Base-by-base conservation (phyloP, 2,113 vertebrate species). In the Passerina amoena region DNA sequence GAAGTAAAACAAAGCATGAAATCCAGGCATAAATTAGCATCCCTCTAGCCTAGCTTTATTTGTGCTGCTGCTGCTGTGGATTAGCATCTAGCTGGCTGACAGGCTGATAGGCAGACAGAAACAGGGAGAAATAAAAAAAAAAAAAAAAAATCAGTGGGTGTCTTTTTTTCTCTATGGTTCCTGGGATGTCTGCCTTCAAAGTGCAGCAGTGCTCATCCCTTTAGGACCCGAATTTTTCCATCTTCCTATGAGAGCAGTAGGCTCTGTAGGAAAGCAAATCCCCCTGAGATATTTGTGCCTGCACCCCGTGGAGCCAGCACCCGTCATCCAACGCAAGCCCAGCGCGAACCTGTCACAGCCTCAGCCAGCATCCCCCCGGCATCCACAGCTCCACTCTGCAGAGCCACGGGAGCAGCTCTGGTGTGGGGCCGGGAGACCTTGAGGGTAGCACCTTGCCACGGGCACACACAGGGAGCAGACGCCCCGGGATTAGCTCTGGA, bases 1-100 rank as follows among this genome's bases (percentile, higher is more conserved):
- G 93, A 96, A 96, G 79, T 96, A 97, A 97, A 96, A 97, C 96
- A 94, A 91, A 95, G 87, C 96, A 94, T 86, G 89, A 97, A 89
- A 94, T 92, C 85, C 92, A 84, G 82, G 96, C 88, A 97, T 97
- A 97, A 97, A 97, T 94, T 96, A 97, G 96, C 94, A 96, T 95
- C 94, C 63, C 66, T 94, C 94, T 81, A 95, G 94, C 94, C 95
- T 96, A 95, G 92, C 86, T 87, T 94, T 93, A 90, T 96, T 92
- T 91, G 92, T 89, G 92, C 93, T 95, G 79, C 94, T 96, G 91
- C 95, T 97, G 95, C 82, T 82, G 83, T 57, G 92, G 95, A 96
- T 96, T 95, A 97, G 95, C 95, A 95, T 97, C 94, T 90, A 94
- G 87, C 83, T 73, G 79, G 82, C 92, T 96, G 94, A 95, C 95